A percentile compares a stretch with the other conserved stretches of the same genome.
These are phyloP conservation scores for Anthrax anthrax DNA, from an alignment of 2,888 invertebrate genomes.

Conservation along the genomic window DNA sequence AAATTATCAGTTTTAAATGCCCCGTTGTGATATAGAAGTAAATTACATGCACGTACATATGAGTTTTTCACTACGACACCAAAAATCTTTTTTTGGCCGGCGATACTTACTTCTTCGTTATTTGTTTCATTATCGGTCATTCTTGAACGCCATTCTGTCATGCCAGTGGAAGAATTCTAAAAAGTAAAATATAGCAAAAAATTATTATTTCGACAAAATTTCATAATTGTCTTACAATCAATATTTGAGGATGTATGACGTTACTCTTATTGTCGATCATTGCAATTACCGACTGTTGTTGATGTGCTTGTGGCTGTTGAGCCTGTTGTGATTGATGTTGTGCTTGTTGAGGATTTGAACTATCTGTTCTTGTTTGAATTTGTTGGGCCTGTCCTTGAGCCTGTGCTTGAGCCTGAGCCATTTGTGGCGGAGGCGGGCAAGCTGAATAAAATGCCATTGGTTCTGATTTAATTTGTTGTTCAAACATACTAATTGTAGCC, in stretches of 20 bases:
- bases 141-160: conserved; percentile 12
- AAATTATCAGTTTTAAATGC: not conserved
- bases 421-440: conserved; percentile 23
- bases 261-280: conserved; percentile 25
- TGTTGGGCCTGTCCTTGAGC: conserved; percentile 14
- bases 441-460: conserved; percentile 47
- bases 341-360: conserved; percentile 19
- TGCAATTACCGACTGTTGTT: conserved; percentile 32
- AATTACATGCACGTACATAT: too few relatives aligned
- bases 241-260: conserved; percentile 29
- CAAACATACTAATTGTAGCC: conserved; percentile 52
- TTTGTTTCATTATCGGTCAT: conserved; percentile 11
- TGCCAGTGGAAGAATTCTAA: conserved; percentile 5
- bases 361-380: conserved; percentile 17
- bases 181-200: not conserved
- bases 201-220: not conserved
- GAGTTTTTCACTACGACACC: too few relatives aligned
- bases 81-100: too few relatives aligned
- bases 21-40: too few relatives aligned
- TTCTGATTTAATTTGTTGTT: conserved; percentile 55
- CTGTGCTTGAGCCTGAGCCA: conserved; percentile 15
- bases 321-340: conserved; percentile 24
- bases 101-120: conserved; percentile 10
- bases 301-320: conserved; percentile 38
- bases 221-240: conserved; percentile 13